Conservation (phyloP, 2,113 vertebrate genomes). For the Lepisosteus oculatus region DNA sequence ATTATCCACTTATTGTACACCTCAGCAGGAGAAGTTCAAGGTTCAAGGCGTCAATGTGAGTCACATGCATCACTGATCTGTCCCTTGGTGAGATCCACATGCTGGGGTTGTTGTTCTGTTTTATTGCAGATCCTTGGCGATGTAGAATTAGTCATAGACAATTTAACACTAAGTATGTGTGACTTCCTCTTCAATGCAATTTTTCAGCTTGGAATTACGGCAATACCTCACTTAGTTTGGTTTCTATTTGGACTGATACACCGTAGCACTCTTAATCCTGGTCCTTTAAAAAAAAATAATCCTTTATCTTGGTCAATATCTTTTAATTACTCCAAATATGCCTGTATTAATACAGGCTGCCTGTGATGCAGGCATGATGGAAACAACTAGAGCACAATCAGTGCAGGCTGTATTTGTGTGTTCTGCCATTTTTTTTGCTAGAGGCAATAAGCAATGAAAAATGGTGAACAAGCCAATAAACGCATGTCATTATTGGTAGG, state of each 20-base stretch:
- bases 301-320: too few species aligned
- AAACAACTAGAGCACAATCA: too few species aligned
- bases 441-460: too few species aligned
- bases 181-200: background rate
- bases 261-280: background rate
- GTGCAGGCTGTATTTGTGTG: too few species aligned
- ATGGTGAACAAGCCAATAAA: too few species aligned
- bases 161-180: background rate
- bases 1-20: background rate
- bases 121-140: background rate
- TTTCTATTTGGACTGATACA: background rate
- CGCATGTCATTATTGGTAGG: too few species aligned
- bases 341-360: too few species aligned
- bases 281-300: too few species aligned
- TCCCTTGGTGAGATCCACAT: too few species aligned
- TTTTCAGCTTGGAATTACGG: background rate
- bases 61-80: background rate
- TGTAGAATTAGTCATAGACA: conserved; percentile 11
- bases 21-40: background rate
- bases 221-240: background rate
- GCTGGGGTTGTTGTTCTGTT: background rate
- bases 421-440: too few species aligned
- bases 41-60: background rate
- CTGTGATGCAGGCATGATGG: too few species aligned
- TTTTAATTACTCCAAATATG: too few species aligned